These are phyloP conservation scores for Phyllostomus hastatus DNA, from an alignment of 2,113 vertebrate genomes.

Conservation along the genomic window DNA sequence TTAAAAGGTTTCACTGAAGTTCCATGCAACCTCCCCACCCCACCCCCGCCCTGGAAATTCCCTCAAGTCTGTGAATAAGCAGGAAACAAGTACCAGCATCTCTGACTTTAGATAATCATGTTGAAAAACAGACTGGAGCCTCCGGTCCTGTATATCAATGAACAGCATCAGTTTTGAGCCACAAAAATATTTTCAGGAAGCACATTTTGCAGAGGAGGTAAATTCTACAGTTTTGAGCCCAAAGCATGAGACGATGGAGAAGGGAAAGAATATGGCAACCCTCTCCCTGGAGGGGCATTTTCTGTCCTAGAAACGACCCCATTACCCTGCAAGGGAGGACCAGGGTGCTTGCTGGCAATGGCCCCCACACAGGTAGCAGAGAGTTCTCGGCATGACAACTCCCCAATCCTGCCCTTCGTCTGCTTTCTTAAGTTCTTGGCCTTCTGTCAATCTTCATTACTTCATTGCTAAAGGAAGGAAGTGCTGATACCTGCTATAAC, in stretches of 20 bases:
- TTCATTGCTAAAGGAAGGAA: neutral
- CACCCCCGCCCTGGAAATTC: neutral
- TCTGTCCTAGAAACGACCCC: neutral
- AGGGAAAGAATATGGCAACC: neutral
- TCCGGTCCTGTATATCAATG: neutral
- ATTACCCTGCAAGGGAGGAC: neutral
- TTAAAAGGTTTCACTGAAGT: conserved; percentile 34
- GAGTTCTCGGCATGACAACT: neutral
- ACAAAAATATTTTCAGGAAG: neutral
- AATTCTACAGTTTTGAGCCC: neutral
- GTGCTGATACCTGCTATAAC: too few species aligned
- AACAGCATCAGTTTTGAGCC: neutral
- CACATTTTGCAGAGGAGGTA: neutral
- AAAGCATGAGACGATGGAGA: neutral
- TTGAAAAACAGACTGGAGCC: neutral
- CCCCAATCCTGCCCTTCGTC: neutral
- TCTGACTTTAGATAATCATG: neutral
- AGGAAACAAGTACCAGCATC: neutral
- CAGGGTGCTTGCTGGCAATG: neutral
- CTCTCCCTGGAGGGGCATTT: neutral
- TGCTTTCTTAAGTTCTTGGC: neutral
- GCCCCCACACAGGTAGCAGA: neutral
- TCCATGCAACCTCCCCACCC: neutral
- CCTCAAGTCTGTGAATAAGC: neutral
- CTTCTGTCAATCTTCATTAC: neutral